Base-by-base conservation (phyloP, 2,797 vertebrate species). In the Takifugu ocellatus region DNA sequence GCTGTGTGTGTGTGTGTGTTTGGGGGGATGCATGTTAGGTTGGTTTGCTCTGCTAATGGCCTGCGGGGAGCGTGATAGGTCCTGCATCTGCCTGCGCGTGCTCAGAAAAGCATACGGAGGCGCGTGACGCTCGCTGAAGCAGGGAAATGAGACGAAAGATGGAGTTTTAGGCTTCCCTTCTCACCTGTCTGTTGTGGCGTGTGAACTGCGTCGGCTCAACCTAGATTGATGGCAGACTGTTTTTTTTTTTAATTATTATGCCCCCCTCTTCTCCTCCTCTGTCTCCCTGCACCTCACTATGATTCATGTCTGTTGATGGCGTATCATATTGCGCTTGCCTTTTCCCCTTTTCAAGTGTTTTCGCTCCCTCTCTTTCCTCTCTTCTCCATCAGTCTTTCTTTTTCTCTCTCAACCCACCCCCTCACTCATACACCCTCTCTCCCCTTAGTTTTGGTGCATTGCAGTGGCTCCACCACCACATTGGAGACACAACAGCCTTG, bases 401-500 rank as follows among this genome's bases (percentile, higher is more conserved):
- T 63, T 16, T 67, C 55, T 75, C 70, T 77, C 57, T 75, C 65
- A 68, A 51, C 72, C 77, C 82, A 77, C 82, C 76, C 79, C 74
- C 79, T 81, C 82, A 78, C 77, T 84, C 81, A 77, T 81, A 74
- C 81, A 83, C 72, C 74, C 79, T 84, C 86, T 84, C 86, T 88
- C 87, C 87, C 84, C 82, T 87, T 89, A 82, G 82, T 90, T 90
- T 90, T 92, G 90, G 89, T 92, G 90, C 91, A 91, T 85, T 92
- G 91, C 91, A 91, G 91, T 90, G 86, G 82, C 87, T 89, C 81
- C 79, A 87, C 84, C 76, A 88, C 83, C 74, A 89, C 82, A 81
- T 87, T 81, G 82, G 85, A 90, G 84, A 88, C 83, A 88, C 85
- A 89, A 88, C 84, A 88, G 85, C 87, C 82, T 87, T 90, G 82